Percentiles rank a stretch among this genome's conserved stretches.
Conservation (phyloP, 2,797 vertebrate species). For the Phyllotis vaccarum region DNA sequence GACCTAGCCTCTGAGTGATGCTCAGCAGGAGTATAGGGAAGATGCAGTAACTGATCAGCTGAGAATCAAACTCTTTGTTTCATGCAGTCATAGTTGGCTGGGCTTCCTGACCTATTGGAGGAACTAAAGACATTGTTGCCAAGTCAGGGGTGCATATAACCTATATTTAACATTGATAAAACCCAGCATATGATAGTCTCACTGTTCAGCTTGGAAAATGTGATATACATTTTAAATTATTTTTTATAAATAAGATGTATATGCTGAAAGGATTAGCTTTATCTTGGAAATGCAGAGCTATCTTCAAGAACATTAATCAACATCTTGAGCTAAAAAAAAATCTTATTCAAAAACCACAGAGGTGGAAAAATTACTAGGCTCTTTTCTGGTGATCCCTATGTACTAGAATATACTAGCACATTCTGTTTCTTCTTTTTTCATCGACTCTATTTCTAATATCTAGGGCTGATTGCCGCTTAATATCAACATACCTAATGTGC, state of each 20-base stretch:
- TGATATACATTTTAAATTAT: neutral
- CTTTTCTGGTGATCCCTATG: neutral
- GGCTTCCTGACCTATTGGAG: neutral
- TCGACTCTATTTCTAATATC: slow-evolving; percentile 35
- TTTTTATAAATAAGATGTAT: neutral
- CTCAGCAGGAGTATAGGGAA: neutral
- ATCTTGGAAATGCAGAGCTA: neutral
- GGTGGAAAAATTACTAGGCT: neutral
- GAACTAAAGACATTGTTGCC: neutral
- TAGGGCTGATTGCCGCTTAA: slow-evolving; percentile 24
- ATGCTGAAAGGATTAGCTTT: neutral
- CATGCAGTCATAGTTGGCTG: neutral
- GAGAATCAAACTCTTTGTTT: neutral
- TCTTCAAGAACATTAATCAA: neutral
- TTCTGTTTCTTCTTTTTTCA: slow-evolving; percentile 1
- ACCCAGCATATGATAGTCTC: neutral
- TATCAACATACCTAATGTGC: neutral
- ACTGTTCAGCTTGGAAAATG: slow-evolving; percentile 22
- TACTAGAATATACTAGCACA: slow-evolving; percentile 40
- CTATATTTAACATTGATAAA: slow-evolving; percentile 5
- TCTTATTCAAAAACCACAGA: slow-evolving; percentile 6
- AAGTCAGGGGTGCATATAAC: neutral
- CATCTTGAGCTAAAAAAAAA: neutral
- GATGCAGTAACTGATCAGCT: neutral
- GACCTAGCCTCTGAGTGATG: neutral